Evolutionary conservation across 2,113 vertebrate genomes (phyloP), one percentile per base, ranked within the genome.

Genomic region (Orthonyx spaldingii): DNA sequence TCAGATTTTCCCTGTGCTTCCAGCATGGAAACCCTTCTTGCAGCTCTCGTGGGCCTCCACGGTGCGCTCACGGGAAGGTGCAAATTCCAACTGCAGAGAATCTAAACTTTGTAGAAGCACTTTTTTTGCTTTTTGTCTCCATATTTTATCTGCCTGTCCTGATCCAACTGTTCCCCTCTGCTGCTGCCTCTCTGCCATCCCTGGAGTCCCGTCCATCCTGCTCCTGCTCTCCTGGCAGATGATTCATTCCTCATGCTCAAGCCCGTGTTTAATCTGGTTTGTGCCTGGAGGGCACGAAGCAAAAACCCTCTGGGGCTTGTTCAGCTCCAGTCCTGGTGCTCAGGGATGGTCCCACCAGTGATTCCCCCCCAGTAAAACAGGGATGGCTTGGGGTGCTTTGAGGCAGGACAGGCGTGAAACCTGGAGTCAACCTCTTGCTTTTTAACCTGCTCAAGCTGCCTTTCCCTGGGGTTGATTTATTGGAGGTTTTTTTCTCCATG

Each of bases 31-130:
- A 9, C 26, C 21, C 23, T 33, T 85, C 33, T 22, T 69, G 84
- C 63, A 74, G 70, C 4, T 2, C 27, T 55, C 8, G 47, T 55
- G 53, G 63, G 50, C 22, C 72, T 71, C 47, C 37, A 32, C 10
- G 39, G 9, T 70, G 21, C 0, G 0, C 57, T 74, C 3, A 0
- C 61, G 82, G 68, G 70, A 90, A 92, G 80, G 66, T 81, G 52
- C 33, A 78, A 93, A 91, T 69, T 77, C 52, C 70, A 55, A 6
- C 78, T 88, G 82, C 77, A 95, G 89, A 85, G 52, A 16, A n/a
- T 16, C 46, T 47, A 37, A 86, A 64, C 37, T 87, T 86, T 50
- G 82, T 13, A 69, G 46, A 26, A 23, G 18, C 8, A 24, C 10
- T 20, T 26, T 26, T 9, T 10, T 24, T 11, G 1, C 6, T 28